Percentiles rank a stretch among this genome's conserved stretches.
Conservation (phyloP, 2,113 vertebrate species). For the Heterotilapia buettikoferi region DNA sequence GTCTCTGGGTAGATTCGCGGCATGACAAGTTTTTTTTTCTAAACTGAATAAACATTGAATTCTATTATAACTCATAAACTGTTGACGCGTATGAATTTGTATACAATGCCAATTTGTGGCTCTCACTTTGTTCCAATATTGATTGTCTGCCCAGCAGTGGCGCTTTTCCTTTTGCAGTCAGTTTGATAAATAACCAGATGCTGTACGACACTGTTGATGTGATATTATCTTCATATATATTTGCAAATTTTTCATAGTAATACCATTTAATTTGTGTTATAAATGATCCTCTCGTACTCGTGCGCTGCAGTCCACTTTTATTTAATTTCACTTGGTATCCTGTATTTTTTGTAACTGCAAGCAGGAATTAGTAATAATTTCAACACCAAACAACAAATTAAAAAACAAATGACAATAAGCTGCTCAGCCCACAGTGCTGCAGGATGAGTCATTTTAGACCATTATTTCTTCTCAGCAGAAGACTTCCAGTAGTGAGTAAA, state of each 20-base stretch:
- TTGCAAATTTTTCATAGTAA: neutral
- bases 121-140: neutral
- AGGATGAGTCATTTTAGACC: slow-evolving; percentile 50
- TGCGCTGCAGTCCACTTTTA: neutral
- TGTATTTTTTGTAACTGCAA: neutral
- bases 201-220: neutral
- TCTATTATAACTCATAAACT: neutral
- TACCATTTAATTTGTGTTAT: neutral
- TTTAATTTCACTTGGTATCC: neutral
- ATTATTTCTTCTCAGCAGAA: slow-evolving; percentile 45
- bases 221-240: neutral
- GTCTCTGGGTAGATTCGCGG: neutral
- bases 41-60: neutral
- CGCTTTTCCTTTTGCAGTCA: neutral
- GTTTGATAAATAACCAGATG: neutral
- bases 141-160: neutral
- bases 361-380: slow-evolving; percentile 12
- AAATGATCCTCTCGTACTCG: neutral
- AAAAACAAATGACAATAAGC: slow-evolving; percentile 38
- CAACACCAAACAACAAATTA: slow-evolving; percentile 6
- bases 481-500: slow-evolving; percentile 49
- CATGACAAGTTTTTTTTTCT: neutral
- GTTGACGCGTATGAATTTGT: neutral
- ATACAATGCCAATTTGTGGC: neutral
- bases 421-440: slow-evolving; percentile 39